These are phyloP conservation scores for Tromatobia lineatoria DNA, from an alignment of 2,888 invertebrate species.

Conservation along the genomic window DNA sequence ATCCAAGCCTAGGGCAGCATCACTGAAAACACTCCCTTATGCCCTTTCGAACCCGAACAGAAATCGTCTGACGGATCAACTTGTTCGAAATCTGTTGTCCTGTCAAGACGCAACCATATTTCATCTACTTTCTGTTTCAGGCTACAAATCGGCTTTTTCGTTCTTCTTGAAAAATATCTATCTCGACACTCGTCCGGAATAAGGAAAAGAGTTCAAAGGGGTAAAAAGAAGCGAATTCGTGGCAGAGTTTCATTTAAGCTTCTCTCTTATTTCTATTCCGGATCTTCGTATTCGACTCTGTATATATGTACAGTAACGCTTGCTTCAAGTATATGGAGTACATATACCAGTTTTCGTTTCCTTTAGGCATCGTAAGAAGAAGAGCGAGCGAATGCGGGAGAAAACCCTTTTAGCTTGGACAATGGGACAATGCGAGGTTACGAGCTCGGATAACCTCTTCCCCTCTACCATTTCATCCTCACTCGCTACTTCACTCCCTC, in stretches of 20 bases:
- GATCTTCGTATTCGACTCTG: slow-evolving; percentile 21
- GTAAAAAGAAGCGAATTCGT: neutral
- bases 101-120: neutral
- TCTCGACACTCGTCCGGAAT: slow-evolving; percentile 39
- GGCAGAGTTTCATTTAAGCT: slow-evolving; percentile 48
- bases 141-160: slow-evolving; percentile 3
- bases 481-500: slow-evolving; percentile 49
- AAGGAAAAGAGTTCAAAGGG: slow-evolving; percentile 8
- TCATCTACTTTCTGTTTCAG: neutral
- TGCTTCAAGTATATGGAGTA: neutral
- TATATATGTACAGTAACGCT: neutral
- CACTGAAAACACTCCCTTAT: neutral
- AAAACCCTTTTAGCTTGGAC: slow-evolving; percentile 72
- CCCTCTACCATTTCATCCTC: slow-evolving; percentile 34
- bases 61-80: neutral
- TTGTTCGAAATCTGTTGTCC: neutral
- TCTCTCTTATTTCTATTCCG: slow-evolving; percentile 30
- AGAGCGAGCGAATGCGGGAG: slow-evolving; percentile 58
- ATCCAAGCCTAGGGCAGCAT: too few relatives aligned
- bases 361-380: slow-evolving; percentile 74
- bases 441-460: slow-evolving; percentile 68
- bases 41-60: neutral
- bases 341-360: slow-evolving; percentile 61
- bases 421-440: slow-evolving; percentile 73
- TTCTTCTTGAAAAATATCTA: slow-evolving; percentile 10